These are phyloP conservation scores for Microctenopoma lineatum DNA, from an alignment of 2,797 vertebrate species.

Conservation along the genomic window DNA sequence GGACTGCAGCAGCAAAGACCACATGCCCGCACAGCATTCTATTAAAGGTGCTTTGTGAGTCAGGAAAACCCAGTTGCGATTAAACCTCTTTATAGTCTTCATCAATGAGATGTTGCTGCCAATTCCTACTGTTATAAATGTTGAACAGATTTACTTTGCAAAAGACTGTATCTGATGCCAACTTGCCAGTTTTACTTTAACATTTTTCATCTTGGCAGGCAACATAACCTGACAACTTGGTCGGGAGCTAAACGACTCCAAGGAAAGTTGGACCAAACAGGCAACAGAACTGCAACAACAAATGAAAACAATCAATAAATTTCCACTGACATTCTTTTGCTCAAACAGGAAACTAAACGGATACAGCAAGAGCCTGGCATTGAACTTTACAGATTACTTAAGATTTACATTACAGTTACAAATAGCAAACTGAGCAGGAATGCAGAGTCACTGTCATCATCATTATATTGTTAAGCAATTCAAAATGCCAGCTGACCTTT, in stretches of 20 bases:
- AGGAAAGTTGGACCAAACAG: slow-evolving; percentile 4
- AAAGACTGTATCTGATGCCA: slow-evolving; percentile 33
- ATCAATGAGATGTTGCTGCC: slow-evolving; percentile 40
- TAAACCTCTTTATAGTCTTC: slow-evolving; percentile 31
- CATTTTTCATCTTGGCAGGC: slow-evolving; percentile 16
- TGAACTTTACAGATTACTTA: background rate
- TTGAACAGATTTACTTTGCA: slow-evolving; percentile 25
- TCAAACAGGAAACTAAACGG: background rate
- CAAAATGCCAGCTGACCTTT: too few species aligned
- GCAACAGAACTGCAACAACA: background rate
- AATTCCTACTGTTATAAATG: slow-evolving; percentile 40
- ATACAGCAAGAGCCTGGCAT: background rate
- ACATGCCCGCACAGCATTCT: background rate
- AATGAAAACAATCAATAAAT: slow-evolving; percentile 1
- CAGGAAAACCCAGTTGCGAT: slow-evolving; percentile 41
- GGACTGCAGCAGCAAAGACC: background rate
- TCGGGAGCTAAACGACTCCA: background rate
- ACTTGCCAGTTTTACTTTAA: slow-evolving; percentile 26
- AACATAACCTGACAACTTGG: slow-evolving; percentile 18
- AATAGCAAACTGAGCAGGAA: too few species aligned
- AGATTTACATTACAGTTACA: too few species aligned
- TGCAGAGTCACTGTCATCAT: too few species aligned
- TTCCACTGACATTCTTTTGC: slow-evolving; percentile 5
- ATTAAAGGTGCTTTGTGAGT: slow-evolving; percentile 38
- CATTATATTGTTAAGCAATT: too few species aligned